A percentile compares a stretch with the other conserved stretches of the same genome.
These are phyloP conservation scores for Ameiurus melas DNA, from an alignment of 2,113 vertebrate genomes.

Conservation along the genomic window DNA sequence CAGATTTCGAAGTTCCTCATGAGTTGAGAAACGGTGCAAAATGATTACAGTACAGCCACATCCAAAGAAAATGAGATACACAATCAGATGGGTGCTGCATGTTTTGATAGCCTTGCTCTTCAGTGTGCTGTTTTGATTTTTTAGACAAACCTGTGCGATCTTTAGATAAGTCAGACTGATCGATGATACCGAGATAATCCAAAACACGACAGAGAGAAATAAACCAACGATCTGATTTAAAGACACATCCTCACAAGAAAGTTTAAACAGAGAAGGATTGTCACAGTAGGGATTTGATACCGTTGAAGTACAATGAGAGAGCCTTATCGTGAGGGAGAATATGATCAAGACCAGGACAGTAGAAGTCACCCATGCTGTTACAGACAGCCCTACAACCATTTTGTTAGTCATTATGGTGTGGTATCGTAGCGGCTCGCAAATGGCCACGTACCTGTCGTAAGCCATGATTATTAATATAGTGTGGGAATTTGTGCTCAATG, in stretches of 20 bases:
- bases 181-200: slow-evolving; percentile 50
- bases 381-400: slow-evolving; percentile 58
- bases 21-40: slow-evolving; percentile 57
- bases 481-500: slow-evolving; percentile 36
- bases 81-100: slow-evolving; percentile 60
- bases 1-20: slow-evolving; percentile 52
- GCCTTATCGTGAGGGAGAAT: slow-evolving; percentile 48
- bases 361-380: slow-evolving; percentile 49
- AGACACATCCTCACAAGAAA: slow-evolving; percentile 60
- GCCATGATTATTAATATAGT: slow-evolving; percentile 69
- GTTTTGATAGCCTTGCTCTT: slow-evolving; percentile 63
- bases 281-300: slow-evolving; percentile 63
- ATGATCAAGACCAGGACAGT: slow-evolving; percentile 33
- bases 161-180: slow-evolving; percentile 61
- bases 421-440: slow-evolving; percentile 64
- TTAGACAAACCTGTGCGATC: slow-evolving; percentile 53
- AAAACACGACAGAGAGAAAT: slow-evolving; percentile 20
- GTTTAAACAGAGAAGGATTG: slow-evolving; percentile 64
- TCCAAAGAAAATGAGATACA: slow-evolving; percentile 57
- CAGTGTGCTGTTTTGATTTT: slow-evolving; percentile 34
- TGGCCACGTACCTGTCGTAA: slow-evolving; percentile 68
- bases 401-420: slow-evolving; percentile 57
- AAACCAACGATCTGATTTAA: slow-evolving; percentile 64
- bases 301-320: slow-evolving; percentile 58
- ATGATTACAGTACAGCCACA: slow-evolving; percentile 27